Evolutionary conservation across 2,888 invertebrate genomes (phyloP).

Genomic region (Melangyna quadrimaculata): DNA sequence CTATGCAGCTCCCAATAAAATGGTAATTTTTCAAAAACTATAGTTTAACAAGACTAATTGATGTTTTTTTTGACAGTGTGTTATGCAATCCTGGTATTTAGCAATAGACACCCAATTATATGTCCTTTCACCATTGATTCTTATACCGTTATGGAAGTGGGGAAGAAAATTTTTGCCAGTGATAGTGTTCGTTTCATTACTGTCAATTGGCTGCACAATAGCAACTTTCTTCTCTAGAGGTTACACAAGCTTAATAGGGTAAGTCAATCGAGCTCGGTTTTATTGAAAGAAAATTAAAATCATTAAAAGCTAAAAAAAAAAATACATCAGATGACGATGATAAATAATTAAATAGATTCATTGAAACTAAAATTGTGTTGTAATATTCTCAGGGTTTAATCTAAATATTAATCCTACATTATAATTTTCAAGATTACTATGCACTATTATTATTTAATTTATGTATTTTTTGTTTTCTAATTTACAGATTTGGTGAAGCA

Average conservation of each 20-base stretch:
- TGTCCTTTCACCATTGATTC: slow-evolving; percentile 81
- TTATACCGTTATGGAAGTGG: slow-evolving; percentile 80
- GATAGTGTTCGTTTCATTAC: slow-evolving; percentile 59
- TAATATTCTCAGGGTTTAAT: too few species aligned
- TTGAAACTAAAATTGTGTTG: too few species aligned
- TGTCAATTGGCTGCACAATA: slow-evolving; percentile 60
- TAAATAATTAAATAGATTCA: too few species aligned
- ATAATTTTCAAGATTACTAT: too few species aligned
- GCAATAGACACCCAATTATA: slow-evolving; percentile 83
- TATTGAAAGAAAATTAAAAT: too few species aligned
- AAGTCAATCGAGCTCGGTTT: not conserved
- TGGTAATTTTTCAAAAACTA: slow-evolving; percentile 73
- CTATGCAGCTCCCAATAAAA: slow-evolving; percentile 75
- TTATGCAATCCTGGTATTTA: slow-evolving; percentile 83
- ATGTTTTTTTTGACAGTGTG: slow-evolving; percentile 76
- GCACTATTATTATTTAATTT: not conserved
- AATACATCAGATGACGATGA: too few species aligned
- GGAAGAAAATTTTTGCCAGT: slow-evolving; percentile 72
- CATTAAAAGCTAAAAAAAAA: not conserved
- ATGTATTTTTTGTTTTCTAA: too few species aligned
- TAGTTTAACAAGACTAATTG: too few species aligned
- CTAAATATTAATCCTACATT: too few species aligned
- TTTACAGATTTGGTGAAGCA: not conserved
- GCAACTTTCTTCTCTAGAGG: slow-evolving; percentile 16
- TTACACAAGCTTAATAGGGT: slow-evolving; percentile 11